Percentiles rank a stretch among this genome's conserved stretches.
phyloP scores from a whole-genome alignment of 2,113 vertebrate genomes.

The Mastomys natalensis region DNA sequence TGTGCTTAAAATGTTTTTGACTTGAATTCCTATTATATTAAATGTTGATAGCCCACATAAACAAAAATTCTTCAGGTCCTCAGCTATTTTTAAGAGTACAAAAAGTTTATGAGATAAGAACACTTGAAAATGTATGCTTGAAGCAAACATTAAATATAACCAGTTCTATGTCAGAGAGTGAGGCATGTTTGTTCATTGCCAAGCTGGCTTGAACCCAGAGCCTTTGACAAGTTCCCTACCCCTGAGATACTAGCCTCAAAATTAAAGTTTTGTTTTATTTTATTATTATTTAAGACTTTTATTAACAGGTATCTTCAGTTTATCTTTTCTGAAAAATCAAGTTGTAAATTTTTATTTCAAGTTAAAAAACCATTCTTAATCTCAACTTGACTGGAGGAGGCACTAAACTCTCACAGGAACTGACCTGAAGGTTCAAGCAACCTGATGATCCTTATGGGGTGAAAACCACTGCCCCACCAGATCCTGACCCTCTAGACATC shows the following conservation, averaged over 20 bases:
- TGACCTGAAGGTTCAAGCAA: not conserved
- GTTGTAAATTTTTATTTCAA: not conserved
- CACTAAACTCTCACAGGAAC: not conserved
- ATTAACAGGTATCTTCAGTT: not conserved
- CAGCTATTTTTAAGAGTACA: not conserved
- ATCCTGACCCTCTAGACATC: not conserved
- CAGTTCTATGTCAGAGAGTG: not conserved
- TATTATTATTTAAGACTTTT: not conserved
- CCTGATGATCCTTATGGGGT: not conserved
- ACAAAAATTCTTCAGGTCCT: not conserved
- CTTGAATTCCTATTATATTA: not conserved
- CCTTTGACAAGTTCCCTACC: not conserved
- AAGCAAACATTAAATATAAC: not conserved
- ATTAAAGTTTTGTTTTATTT: not conserved
- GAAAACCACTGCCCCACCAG: not conserved
- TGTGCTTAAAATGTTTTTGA: not conserved
- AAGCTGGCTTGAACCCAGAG: not conserved
- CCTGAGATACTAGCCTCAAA: not conserved
- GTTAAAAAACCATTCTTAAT: not conserved
- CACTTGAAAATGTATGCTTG: not conserved
- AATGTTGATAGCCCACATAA: not conserved
- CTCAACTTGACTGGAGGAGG: not conserved
- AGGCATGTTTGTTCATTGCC: not conserved
- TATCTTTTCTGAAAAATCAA: not conserved
- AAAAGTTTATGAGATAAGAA: not conserved